Evolutionary conservation across 2,797 vertebrate genomes (phyloP).

Genomic region (Sebastes goodei): DNA sequence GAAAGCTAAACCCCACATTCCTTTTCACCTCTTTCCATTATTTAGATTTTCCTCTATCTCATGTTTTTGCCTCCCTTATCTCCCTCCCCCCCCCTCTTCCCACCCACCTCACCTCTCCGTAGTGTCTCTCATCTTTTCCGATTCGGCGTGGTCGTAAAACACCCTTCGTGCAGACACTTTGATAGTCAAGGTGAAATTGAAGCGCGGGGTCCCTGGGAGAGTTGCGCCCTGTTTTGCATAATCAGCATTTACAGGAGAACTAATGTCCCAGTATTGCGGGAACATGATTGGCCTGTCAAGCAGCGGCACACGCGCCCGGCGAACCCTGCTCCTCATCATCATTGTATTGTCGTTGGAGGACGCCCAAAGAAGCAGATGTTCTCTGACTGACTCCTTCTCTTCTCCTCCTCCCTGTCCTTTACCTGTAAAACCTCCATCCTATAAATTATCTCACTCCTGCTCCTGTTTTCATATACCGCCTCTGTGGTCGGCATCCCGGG

Average conservation of each 20-base stretch:
- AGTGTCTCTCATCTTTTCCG: slow-evolving; percentile 36
- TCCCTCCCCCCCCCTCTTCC: neutral
- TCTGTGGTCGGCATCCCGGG: neutral
- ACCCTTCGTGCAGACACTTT: slow-evolving; percentile 56
- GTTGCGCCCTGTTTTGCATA: slow-evolving; percentile 61
- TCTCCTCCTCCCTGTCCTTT: slow-evolving; percentile 9
- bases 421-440: slow-evolving; percentile 12
- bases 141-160: slow-evolving; percentile 59
- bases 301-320: neutral
- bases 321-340: slow-evolving; percentile 16
- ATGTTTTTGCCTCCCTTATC: slow-evolving; percentile 17
- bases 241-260: slow-evolving; percentile 71
- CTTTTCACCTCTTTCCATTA: slow-evolving; percentile 2
- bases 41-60: slow-evolving; percentile 28
- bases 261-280: slow-evolving; percentile 48
- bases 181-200: slow-evolving; percentile 74
- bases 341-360: slow-evolving; percentile 28
- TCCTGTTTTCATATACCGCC: neutral
- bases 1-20: slow-evolving; percentile 32
- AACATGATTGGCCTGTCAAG: slow-evolving; percentile 67
- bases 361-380: slow-evolving; percentile 1
- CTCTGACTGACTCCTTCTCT: neutral
- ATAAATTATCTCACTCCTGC: slow-evolving; percentile 22
- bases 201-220: slow-evolving; percentile 37
- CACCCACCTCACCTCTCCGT: slow-evolving; percentile 3